Evolutionary conservation across 2,888 invertebrate species (phyloP), one percentile per base, ranked within the genome.

Genomic region (Myopa testacea): DNA sequence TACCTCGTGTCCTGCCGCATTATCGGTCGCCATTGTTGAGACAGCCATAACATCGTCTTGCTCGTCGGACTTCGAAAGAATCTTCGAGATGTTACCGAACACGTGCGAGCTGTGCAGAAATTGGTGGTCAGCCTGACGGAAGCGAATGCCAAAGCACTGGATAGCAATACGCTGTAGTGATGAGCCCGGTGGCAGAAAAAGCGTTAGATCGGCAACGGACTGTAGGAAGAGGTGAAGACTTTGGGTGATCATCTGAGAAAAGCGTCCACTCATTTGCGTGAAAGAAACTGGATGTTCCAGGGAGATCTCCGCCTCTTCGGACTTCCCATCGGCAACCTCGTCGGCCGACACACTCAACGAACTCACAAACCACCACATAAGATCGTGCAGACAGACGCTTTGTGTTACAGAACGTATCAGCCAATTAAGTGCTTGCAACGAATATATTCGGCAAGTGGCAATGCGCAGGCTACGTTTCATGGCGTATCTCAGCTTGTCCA

Each of bases 351-450:
- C 84, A 4, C 94, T 94, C 60, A 98, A 91, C 0, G 98, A 95
- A 16, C 94, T 93, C 37, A 97, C 96, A 87, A 98, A 97, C 95
- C 97, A 98, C 98, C 98, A 98, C 88, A 99, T 92, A 12, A 98
- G 92, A 90, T 99, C 98, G 84, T 98, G 98, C 34, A 99, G 92
- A 86, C 96, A 95, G 5, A 94, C 94, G 4, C 97, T 95, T 87
- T 97, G 97, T 0, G 97, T 97, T 0, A 97, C 95, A 75, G 95
- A 96, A 74, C 97, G 92, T 68, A 99, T 90, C 37, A 99, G 90
- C 99, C 99, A 99, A 88, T 98, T 98, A 82, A 98, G 91, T 0
- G 98, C 97, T 92, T 97, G 96, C 92, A 98, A 93, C 2, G 97
- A 95, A 89, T 95, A 94, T 84, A 97, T 95, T 79, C 97, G 90